Percentiles rank a stretch among this genome's conserved stretches.
Conservation (phyloP, 2,113 vertebrate species). For the Phoenicopterus ruber region DNA sequence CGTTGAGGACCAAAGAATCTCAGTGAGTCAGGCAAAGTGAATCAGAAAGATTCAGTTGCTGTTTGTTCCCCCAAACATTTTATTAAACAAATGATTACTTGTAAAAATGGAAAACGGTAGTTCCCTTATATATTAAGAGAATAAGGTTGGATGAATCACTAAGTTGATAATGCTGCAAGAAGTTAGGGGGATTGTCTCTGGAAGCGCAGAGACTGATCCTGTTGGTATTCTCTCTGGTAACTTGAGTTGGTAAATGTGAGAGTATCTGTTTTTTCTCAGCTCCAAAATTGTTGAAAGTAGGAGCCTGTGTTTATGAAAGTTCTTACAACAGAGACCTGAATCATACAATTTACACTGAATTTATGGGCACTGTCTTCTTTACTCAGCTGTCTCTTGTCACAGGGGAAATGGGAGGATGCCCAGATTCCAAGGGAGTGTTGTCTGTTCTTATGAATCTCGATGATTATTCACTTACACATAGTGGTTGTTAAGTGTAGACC, state of each 20-base stretch:
- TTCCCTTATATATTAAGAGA: not conserved
- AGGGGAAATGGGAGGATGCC: conserved; percentile 43
- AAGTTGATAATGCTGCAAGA: not conserved
- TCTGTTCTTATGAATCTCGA: not conserved
- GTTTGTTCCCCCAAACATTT: not conserved
- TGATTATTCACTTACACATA: not conserved
- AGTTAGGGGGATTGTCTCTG: not conserved
- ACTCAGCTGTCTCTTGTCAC: conserved; percentile 37
- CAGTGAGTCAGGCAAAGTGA: not conserved
- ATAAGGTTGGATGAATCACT: not conserved
- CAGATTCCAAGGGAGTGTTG: conserved; percentile 13
- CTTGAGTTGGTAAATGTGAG: conserved; percentile 19
- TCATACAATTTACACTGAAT: conserved; percentile 46
- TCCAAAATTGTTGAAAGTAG: conserved; percentile 48
- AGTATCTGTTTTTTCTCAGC: conserved; percentile 43
- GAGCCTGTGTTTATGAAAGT: conserved; percentile 47
- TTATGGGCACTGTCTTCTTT: conserved; percentile 37
- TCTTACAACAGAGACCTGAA: conserved; percentile 52
- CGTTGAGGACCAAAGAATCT: not conserved
- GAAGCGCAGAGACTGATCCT: not conserved
- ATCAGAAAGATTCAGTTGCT: not conserved
- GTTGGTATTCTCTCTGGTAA: conserved; percentile 1
- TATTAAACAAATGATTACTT: conserved; percentile 4
- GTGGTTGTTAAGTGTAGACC: not conserved
- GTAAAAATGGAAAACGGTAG: not conserved